phyloP scores from a whole-genome alignment of 2,113 vertebrate genomes.

The Scophthalmus maximus region DNA sequence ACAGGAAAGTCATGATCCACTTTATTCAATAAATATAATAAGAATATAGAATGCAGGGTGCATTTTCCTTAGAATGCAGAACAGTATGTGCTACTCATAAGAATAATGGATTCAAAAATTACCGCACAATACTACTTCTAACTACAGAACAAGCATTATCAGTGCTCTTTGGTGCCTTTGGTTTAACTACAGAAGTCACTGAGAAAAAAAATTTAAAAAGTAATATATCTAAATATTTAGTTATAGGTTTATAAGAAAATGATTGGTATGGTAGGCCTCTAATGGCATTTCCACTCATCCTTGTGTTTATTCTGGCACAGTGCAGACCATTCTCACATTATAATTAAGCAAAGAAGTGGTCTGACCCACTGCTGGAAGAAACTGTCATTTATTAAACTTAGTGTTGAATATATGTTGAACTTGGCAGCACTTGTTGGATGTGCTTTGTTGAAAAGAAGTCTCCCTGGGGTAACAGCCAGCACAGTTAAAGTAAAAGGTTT shows the following conservation, averaged over 20 bases:
- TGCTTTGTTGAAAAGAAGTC: slow-evolving; percentile 29
- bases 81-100: neutral
- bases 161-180: neutral
- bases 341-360: slow-evolving; percentile 44
- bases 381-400: slow-evolving; percentile 28
- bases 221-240: neutral
- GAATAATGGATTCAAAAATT: neutral
- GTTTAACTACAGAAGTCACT: neutral
- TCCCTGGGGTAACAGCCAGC: slow-evolving; percentile 7
- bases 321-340: slow-evolving; percentile 18
- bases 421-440: slow-evolving; percentile 34
- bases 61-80: neutral
- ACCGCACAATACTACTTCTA: neutral
- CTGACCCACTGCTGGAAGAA: slow-evolving; percentile 22
- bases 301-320: slow-evolving; percentile 41
- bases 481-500: slow-evolving; percentile 17
- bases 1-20: neutral
- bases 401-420: slow-evolving; percentile 10
- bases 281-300: slow-evolving; percentile 40
- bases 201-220: neutral
- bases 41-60: neutral
- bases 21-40: no score
- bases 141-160: neutral
- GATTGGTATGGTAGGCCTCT: slow-evolving; percentile 16
- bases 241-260: slow-evolving; percentile 9